Conservation (phyloP, 2,888 invertebrate species). For the Corbicula japonica region DNA sequence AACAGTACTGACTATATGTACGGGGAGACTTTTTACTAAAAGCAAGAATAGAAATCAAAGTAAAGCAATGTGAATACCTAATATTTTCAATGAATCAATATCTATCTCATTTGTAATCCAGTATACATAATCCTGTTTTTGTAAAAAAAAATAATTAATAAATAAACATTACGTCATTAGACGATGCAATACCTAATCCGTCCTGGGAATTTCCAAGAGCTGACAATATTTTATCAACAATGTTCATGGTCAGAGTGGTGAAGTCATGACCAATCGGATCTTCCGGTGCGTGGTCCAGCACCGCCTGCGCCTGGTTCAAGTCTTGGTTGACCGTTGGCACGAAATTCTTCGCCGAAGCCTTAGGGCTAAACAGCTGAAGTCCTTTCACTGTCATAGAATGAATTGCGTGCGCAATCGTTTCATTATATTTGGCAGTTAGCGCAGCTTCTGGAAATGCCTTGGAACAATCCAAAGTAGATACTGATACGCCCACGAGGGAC, state of each 20-base stretch:
- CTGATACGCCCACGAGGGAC: background rate
- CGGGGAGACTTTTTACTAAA: too few relatives aligned
- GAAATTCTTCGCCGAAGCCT: conserved; percentile 69
- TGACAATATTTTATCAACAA: conserved; percentile 74
- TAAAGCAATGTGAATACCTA: too few relatives aligned
- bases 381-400: conserved; percentile 79
- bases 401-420: conserved; percentile 79
- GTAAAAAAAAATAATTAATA: too few relatives aligned
- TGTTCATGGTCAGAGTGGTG: conserved; percentile 74
- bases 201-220: conserved; percentile 74
- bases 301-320: conserved; percentile 56
- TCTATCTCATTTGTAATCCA: too few relatives aligned
- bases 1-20: too few relatives aligned
- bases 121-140: background rate
- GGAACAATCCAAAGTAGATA: conserved; percentile 41
- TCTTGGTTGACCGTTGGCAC: conserved; percentile 80
- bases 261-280: conserved; percentile 65
- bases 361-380: conserved; percentile 71
- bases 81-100: too few relatives aligned
- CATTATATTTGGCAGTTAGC: conserved; percentile 72
- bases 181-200: conserved; percentile 77
- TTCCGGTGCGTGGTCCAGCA: conserved; percentile 74
- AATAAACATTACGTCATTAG: too few relatives aligned
- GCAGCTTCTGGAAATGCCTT: conserved; percentile 55
- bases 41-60: too few relatives aligned